Conservation (phyloP, 2,113 vertebrate species). For the Nannospalax galili region DNA sequence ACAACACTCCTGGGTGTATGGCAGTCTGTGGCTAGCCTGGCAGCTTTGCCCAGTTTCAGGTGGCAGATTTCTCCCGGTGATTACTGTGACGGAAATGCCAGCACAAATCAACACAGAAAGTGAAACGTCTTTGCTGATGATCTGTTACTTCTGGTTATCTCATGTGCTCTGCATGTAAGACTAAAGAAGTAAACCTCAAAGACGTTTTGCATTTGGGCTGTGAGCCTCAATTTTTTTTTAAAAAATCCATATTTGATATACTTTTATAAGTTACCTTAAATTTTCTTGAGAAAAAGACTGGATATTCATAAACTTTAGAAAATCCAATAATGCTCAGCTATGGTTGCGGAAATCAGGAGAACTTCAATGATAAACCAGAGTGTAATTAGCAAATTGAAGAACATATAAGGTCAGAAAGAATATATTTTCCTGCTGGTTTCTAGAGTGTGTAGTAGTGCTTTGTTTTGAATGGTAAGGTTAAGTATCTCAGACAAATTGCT, state of each 20-base stretch:
- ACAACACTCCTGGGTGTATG: constrained; percentile 67
- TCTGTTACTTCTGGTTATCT: background rate
- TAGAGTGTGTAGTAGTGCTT: background rate
- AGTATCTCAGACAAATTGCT: background rate
- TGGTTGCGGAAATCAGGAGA: background rate
- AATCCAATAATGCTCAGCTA: background rate
- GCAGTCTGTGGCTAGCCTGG: constrained; percentile 26
- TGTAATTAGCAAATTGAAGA: background rate
- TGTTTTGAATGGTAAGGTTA: background rate
- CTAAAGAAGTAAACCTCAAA: constrained; percentile 10
- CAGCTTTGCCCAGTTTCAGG: constrained; percentile 73
- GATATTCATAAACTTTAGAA: background rate
- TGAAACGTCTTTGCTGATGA: constrained; percentile 9
- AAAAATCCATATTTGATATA: background rate
- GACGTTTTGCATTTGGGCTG: background rate
- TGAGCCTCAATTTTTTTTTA: too few relatives aligned
- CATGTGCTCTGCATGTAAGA: background rate
- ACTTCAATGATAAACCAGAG: background rate
- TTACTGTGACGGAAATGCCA: background rate
- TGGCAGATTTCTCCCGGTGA: constrained; percentile 34
- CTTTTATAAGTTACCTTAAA: background rate
- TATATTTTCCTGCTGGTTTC: constrained; percentile 18
- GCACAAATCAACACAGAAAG: background rate
- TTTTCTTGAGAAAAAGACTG: background rate
- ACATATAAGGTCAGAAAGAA: background rate